phyloP scores from a whole-genome alignment of 2,113 vertebrate species.

The Gobio gobio region DNA sequence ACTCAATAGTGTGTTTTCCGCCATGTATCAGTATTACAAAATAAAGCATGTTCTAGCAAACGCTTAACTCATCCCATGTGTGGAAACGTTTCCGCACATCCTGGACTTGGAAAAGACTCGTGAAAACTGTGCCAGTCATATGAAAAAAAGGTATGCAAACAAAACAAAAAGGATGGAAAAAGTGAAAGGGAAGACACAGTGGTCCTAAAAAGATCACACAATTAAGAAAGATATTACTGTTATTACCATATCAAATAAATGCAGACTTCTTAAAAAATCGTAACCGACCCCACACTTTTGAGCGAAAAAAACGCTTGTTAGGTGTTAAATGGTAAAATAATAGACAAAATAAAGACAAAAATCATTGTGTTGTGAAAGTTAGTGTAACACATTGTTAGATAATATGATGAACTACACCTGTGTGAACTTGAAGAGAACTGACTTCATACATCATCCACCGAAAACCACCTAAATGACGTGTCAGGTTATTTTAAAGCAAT shows the following conservation, averaged over 20 bases:
- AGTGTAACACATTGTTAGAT: neutral
- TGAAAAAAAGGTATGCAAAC: conserved; percentile 8
- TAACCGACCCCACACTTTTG: neutral
- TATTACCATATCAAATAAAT: neutral
- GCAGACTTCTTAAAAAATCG: neutral
- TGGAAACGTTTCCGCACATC: conserved; percentile 20
- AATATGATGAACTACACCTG: neutral
- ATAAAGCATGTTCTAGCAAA: conserved; percentile 14
- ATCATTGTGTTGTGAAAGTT: neutral
- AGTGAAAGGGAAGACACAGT: conserved; percentile 4
- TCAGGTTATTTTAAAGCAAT: too few relatives aligned
- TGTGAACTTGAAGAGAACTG: neutral
- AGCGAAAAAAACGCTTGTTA: neutral
- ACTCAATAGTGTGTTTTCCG: neutral
- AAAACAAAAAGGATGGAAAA: neutral
- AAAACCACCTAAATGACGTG: neutral
- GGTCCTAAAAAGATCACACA: neutral
- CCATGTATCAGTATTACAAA: conserved; percentile 6
- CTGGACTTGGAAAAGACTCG: conserved; percentile 9
- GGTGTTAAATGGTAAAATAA: neutral
- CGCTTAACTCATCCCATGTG: conserved; percentile 40
- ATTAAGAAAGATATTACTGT: neutral
- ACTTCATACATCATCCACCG: neutral
- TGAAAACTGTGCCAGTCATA: conserved; percentile 51
- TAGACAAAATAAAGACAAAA: neutral